Conservation (phyloP, 1,140 invertebrate genomes). For the Hylyphantes graminicola region DNA sequence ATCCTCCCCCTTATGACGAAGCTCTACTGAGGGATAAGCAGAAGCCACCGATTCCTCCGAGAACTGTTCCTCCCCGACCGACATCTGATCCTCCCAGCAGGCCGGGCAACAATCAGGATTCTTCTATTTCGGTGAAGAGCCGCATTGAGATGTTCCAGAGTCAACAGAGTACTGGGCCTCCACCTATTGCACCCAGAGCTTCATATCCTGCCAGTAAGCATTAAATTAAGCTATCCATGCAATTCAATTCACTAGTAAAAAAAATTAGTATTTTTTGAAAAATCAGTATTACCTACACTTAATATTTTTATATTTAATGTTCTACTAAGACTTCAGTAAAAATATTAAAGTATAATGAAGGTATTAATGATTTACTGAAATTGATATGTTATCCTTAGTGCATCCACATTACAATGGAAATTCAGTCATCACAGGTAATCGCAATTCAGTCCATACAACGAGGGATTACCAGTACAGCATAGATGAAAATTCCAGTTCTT, state of each 20-base stretch:
- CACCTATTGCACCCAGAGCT: constrained; percentile 23
- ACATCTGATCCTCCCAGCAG: constrained; percentile 36
- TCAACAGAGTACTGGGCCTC: constrained; percentile 32
- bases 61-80: constrained; percentile 42
- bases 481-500: constrained; percentile 44
- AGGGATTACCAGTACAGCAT: constrained; percentile 24
- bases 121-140: constrained; percentile 55
- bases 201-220: constrained; percentile 39
- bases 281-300: neutral
- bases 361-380: neutral
- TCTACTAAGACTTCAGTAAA: neutral
- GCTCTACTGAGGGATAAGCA: constrained; percentile 38
- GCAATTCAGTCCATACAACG: constrained; percentile 28
- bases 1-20: constrained; percentile 54
- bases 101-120: constrained; percentile 1
- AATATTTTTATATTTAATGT: neutral
- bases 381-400: neutral
- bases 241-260: neutral
- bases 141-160: constrained; percentile 59
- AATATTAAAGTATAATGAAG: neutral
- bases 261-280: neutral
- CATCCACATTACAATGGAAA: constrained; percentile 46
- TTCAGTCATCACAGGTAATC: constrained; percentile 30
- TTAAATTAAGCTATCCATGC: neutral
- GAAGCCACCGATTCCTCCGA: constrained; percentile 57